phyloP scores from a whole-genome alignment of 2,797 vertebrate genomes.

The Pristis pectinata region DNA sequence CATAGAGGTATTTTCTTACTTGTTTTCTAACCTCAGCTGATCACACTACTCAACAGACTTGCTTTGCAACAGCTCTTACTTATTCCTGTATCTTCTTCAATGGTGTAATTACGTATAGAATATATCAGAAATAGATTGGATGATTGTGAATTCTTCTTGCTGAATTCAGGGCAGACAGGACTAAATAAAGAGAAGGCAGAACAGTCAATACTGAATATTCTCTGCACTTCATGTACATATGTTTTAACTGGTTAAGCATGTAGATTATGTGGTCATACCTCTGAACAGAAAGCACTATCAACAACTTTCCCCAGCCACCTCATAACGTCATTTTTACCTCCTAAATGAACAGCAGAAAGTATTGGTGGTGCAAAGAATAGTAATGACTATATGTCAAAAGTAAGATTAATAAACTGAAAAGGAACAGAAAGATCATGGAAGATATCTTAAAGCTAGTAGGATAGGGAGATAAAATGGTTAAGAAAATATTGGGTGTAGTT shows the following conservation, averaged over 20 bases:
- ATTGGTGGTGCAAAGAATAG: too few species aligned
- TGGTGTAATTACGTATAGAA: background rate
- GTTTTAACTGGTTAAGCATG: background rate
- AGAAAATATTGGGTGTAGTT: too few species aligned
- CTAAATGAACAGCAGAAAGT: background rate
- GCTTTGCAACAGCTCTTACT: background rate
- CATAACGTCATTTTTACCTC: background rate
- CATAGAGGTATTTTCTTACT: background rate
- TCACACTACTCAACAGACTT: background rate
- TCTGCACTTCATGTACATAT: too few species aligned
- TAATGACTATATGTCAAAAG: too few species aligned
- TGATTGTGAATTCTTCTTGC: too few species aligned
- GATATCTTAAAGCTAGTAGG: too few species aligned
- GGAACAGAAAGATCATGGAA: too few species aligned
- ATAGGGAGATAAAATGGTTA: too few species aligned
- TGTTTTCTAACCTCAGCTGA: background rate
- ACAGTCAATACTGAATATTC: background rate
- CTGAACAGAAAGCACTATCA: background rate
- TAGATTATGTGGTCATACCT: background rate
- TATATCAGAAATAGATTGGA: too few species aligned
- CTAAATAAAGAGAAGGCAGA: too few species aligned
- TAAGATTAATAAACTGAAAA: too few species aligned
- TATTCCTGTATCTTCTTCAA: background rate
- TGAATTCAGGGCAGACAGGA: too few species aligned
- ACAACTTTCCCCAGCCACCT: background rate